These are phyloP conservation scores for Hemistola chrysoprasaria DNA, from an alignment of 2,888 invertebrate species.

Conservation along the genomic window DNA sequence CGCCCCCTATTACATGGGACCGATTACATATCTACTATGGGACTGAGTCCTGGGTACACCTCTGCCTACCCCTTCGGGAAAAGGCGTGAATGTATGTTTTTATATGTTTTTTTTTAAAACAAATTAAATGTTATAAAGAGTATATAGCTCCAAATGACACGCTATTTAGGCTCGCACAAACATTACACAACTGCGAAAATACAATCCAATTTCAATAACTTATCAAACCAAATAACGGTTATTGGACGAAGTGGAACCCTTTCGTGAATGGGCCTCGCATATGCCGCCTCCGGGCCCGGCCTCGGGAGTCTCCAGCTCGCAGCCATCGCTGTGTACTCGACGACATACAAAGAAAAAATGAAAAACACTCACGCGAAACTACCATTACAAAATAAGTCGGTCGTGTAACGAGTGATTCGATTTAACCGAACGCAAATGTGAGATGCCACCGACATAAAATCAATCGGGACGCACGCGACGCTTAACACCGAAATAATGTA, in stretches of 20 bases:
- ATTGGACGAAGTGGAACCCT: constrained; percentile 21
- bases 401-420: constrained; percentile 75
- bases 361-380: constrained; percentile 68
- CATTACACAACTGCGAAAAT: constrained; percentile 15
- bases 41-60: no score
- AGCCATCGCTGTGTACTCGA: background rate
- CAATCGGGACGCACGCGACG: constrained; percentile 79
- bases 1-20: no score
- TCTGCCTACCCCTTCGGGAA: no score
- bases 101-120: no score
- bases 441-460: constrained; percentile 78
- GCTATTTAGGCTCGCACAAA: constrained; percentile 9
- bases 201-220: constrained; percentile 24
- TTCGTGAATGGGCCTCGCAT: constrained; percentile 24
- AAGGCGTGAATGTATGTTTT: no score
- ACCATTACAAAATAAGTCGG: constrained; percentile 75
- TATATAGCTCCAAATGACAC: constrained; percentile 44
- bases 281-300: constrained; percentile 18
- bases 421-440: constrained; percentile 74
- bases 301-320: constrained; percentile 4
- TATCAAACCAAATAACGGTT: constrained; percentile 22
- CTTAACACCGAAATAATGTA: constrained; percentile 79
- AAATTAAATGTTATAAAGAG: no score
- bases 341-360: constrained; percentile 47
- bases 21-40: no score